These are phyloP conservation scores for Papilio demoleus DNA, from an alignment of 2,888 invertebrate genomes.

Conservation along the genomic window DNA sequence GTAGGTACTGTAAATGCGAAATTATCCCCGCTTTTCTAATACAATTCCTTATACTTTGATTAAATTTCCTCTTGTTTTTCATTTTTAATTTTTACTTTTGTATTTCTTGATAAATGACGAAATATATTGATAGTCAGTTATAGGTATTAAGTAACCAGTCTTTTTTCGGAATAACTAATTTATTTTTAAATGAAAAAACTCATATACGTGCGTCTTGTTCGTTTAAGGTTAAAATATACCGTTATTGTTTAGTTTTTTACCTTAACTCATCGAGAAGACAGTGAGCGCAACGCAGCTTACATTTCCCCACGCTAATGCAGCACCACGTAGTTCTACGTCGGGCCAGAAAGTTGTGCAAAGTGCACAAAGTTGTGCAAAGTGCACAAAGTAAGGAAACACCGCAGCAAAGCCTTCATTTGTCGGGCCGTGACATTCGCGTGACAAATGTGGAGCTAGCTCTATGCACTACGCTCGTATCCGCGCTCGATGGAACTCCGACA, in stretches of 20 bases:
- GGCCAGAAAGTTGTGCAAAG: slow-evolving; percentile 80
- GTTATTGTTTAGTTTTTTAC: slow-evolving; percentile 70
- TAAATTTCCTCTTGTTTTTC: slow-evolving; percentile 36
- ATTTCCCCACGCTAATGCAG: slow-evolving; percentile 78
- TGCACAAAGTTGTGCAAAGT: slow-evolving; percentile 81
- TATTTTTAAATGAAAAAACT: no score
- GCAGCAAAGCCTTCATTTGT: slow-evolving; percentile 83
- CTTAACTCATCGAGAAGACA: slow-evolving; percentile 76
- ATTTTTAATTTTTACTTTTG: neutral
- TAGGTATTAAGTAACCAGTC: no score
- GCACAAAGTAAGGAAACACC: slow-evolving; percentile 80
- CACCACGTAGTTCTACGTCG: slow-evolving; percentile 80
- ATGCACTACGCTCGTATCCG: slow-evolving; percentile 57
- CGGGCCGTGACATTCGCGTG: slow-evolving; percentile 80
- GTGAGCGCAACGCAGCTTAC: slow-evolving; percentile 66
- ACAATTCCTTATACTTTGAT: slow-evolving; percentile 10
- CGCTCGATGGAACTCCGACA: slow-evolving; percentile 60
- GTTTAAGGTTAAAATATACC: no score
- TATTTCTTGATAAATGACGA: neutral
- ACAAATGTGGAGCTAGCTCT: slow-evolving; percentile 81
- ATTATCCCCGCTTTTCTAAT: slow-evolving; percentile 57
- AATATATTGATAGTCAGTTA: no score
- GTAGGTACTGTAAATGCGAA: slow-evolving; percentile 69
- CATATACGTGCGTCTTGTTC: no score
- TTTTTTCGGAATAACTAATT: no score